phyloP scores from a whole-genome alignment of 1,140 invertebrate species.

The Phortica variegata region DNA sequence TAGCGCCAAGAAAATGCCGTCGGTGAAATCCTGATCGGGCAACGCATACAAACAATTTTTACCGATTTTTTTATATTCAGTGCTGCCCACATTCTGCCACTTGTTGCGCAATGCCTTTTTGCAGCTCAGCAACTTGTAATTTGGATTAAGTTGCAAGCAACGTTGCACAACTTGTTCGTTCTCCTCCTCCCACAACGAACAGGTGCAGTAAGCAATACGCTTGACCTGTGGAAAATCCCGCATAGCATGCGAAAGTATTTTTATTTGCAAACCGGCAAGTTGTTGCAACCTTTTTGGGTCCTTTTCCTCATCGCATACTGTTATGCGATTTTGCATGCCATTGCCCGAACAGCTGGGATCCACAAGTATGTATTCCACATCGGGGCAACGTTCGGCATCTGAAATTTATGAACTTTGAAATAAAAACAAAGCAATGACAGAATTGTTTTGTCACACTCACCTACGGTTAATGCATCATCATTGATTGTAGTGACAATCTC shows the following conservation, averaged over 20 bases:
- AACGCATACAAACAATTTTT: conserved; percentile 77
- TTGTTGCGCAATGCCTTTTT: conserved; percentile 63
- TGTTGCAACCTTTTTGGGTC: conserved; percentile 63
- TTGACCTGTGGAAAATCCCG: conserved; percentile 79
- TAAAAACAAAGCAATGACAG: background rate
- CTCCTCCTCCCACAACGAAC: conserved; percentile 85
- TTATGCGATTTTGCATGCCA: conserved; percentile 69
- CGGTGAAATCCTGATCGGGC: conserved; percentile 76
- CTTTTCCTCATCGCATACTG: conserved; percentile 43
- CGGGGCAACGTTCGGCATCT: conserved; percentile 60
- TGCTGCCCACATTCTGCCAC: conserved; percentile 70
- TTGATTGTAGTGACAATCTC: conserved; percentile 68
- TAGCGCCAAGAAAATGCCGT: conserved; percentile 93
- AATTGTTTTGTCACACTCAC: conserved; percentile 36
- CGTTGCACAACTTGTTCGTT: conserved; percentile 73
- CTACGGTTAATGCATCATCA: conserved; percentile 71
- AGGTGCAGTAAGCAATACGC: conserved; percentile 91
- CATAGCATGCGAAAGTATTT: conserved; percentile 83
- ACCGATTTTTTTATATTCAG: conserved; percentile 63
- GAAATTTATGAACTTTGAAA: too few relatives aligned
- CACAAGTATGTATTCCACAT: conserved; percentile 87
- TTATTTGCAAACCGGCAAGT: conserved; percentile 80
- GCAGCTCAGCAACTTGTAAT: conserved; percentile 66
- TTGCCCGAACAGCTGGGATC: conserved; percentile 96
- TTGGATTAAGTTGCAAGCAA: conserved; percentile 61